Base-by-base conservation (phyloP, 92 coral and sea anemone genomes). In the Desmophyllum pertusum region DNA sequence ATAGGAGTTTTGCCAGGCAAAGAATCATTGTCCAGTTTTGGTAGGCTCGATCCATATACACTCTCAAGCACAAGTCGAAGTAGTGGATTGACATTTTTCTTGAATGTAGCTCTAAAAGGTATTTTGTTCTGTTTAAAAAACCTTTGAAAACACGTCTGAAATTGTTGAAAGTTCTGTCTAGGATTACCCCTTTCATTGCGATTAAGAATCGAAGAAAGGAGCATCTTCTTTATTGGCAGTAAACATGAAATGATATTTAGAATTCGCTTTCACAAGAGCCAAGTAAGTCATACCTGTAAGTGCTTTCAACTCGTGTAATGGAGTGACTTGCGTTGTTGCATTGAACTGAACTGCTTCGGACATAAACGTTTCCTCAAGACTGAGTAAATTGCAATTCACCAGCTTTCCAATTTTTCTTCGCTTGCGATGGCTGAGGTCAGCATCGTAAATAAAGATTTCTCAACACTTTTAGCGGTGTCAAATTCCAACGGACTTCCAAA, bases 151-250 rank as follows among this genome's bases (percentile, higher is more conserved):
- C 40, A n/a, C 81, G 53, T 51, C 73, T 90, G 10, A 90, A 45
- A 13, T 73, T 86, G 59, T 82, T 86, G 52, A 90, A 90, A 18
- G 93, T 83, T 52, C 43, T 62, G 19, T 77, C 90, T 41, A 86
- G 61, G 15, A 90, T 83, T n/a, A 63, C 59, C 36, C 78, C 90
- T 77, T 81, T 90, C 69, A 90, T 83, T 33, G 50, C n/a, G 39
- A 70, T 65, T 25, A 83, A 25, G 72, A 86, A 90, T 10, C n/a
- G 76, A 67, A 50, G 70, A 64, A 80, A 30, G 65, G 59, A 25
- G 31, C 40, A 35, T 78, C 61, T 27, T 39, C 71, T 35, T 52
- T 75, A 18, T 33, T 33, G 15, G 63, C 41, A n/a, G 43, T 50
- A 37, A 51, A 36, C 43, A 8, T 8, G 57, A 9, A 45, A 6